A percentile compares a stretch with the other conserved stretches of the same genome.
phyloP scores from a whole-genome alignment of 2,888 invertebrate genomes.

The Agriotes lineatus region DNA sequence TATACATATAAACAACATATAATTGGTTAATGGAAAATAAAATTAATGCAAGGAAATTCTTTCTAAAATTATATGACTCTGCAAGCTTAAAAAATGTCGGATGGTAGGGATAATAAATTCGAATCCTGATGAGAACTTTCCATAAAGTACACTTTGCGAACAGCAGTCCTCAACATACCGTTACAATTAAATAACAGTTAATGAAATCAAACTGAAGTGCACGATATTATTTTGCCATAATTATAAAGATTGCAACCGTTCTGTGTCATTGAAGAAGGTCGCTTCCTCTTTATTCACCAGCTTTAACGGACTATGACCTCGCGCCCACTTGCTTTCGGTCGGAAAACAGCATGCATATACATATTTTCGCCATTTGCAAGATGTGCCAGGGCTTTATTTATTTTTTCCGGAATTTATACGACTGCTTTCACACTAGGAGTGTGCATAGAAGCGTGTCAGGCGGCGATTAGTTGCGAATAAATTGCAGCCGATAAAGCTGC shows the following conservation, averaged over 20 bases:
- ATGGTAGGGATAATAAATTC: no score
- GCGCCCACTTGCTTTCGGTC: slow-evolving; percentile 4
- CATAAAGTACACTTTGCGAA: no score
- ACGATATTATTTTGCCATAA: no score
- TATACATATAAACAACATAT: no score
- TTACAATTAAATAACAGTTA: no score
- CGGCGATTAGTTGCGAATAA: slow-evolving; percentile 12
- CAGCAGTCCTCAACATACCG: no score
- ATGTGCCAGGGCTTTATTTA: slow-evolving; percentile 14
- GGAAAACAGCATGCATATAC: slow-evolving; percentile 14
- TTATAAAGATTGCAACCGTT: background rate
- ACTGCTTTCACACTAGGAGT: slow-evolving; percentile 3
- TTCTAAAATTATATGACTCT: no score
- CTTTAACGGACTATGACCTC: slow-evolving; percentile 17
- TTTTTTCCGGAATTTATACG: slow-evolving; percentile 14
- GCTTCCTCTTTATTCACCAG: slow-evolving; percentile 5
- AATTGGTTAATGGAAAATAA: no score
- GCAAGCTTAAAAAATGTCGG: no score
- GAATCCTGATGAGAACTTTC: no score
- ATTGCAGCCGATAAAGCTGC: slow-evolving; percentile 5
- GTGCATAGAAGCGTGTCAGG: slow-evolving; percentile 14
- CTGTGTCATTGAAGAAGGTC: slow-evolving; percentile 11
- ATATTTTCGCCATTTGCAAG: slow-evolving; percentile 16
- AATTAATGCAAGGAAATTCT: no score
- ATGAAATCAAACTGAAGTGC: no score